These are phyloP conservation scores for Thymelicus acteon DNA, from an alignment of 2,888 invertebrate species.

Conservation along the genomic window DNA sequence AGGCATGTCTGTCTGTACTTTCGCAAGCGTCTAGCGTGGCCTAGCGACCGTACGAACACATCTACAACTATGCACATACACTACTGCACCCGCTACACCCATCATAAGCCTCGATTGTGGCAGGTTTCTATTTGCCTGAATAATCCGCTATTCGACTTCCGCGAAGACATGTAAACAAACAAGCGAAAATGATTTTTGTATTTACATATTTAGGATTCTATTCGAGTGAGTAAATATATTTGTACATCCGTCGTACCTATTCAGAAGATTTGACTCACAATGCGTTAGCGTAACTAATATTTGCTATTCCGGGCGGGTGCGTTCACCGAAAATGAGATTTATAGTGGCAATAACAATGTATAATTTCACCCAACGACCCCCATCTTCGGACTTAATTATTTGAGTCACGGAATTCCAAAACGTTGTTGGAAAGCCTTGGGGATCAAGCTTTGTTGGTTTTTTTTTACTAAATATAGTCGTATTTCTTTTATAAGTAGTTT, in stretches of 20 bases:
- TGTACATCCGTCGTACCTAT: conserved; percentile 23
- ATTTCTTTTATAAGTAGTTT: conserved; percentile 71
- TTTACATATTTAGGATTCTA: conserved; percentile 33
- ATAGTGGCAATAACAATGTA: conserved; percentile 80
- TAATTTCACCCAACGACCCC: conserved; percentile 74
- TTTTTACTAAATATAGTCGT: conserved; percentile 64
- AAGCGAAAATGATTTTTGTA: conserved; percentile 30
- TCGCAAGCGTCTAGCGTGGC: conserved; percentile 66
- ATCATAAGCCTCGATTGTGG: conserved; percentile 36
- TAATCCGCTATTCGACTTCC: conserved; percentile 27
- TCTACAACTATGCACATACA: conserved; percentile 11
- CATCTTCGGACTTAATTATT: conserved; percentile 80
- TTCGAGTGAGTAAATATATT: conserved; percentile 28
- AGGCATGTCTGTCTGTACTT: conserved; percentile 66
- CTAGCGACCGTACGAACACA: conserved; percentile 46
- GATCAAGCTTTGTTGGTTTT: conserved; percentile 77
- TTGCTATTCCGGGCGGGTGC: conserved; percentile 73
- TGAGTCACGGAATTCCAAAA: conserved; percentile 82
- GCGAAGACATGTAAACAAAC: conserved; percentile 27
- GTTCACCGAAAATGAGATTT: conserved; percentile 78
- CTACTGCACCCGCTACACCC: conserved; percentile 17
- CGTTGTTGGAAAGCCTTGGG: conserved; percentile 73
- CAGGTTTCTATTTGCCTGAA: conserved; percentile 48
- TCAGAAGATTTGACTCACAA: conserved; percentile 30
- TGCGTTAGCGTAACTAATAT: conserved; percentile 36